Conservation (phyloP, 2,888 invertebrate species). For the Hemicrepidius hirtus region DNA sequence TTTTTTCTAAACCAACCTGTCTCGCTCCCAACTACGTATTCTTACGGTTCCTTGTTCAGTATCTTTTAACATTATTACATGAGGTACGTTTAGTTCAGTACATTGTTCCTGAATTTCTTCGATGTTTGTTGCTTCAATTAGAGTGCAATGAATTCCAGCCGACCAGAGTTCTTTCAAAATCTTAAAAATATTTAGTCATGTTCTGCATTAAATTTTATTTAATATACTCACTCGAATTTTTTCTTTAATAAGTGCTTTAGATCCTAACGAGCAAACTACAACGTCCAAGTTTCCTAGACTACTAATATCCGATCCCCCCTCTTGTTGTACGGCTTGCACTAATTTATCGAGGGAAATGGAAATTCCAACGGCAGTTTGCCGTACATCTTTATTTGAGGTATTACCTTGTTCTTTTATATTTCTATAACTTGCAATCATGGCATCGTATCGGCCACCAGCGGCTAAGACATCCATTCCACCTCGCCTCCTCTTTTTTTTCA, state of each 20-base stretch:
- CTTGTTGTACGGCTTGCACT: slow-evolving; percentile 76
- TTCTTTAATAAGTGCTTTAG: slow-evolving; percentile 76
- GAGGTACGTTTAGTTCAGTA: slow-evolving; percentile 76
- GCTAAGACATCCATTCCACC: slow-evolving; percentile 83
- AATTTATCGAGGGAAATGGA: slow-evolving; percentile 90
- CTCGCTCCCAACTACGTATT: slow-evolving; percentile 79
- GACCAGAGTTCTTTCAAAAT: slow-evolving; percentile 82
- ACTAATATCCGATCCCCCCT: slow-evolving; percentile 72
- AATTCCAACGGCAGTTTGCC: slow-evolving; percentile 84
- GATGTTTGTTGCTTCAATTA: slow-evolving; percentile 76
- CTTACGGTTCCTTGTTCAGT: slow-evolving; percentile 75
- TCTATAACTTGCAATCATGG: slow-evolving; percentile 83
- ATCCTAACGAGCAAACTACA: slow-evolving; percentile 80
- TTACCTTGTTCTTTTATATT: slow-evolving; percentile 69
- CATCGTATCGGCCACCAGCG: slow-evolving; percentile 93
- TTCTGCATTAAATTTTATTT: too few relatives aligned
- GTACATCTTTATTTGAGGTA: slow-evolving; percentile 60
- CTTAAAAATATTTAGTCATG: slow-evolving; percentile 56
- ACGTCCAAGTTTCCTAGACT: slow-evolving; percentile 74
- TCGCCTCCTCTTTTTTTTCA: slow-evolving; percentile 74
- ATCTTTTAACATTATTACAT: slow-evolving; percentile 77
- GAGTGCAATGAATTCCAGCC: slow-evolving; percentile 79
- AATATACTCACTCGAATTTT: slow-evolving; percentile 69
- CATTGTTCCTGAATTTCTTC: slow-evolving; percentile 81
- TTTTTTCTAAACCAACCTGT: slow-evolving; percentile 70